These are phyloP conservation scores for Orbicella faveolata DNA, from an alignment of 64 coral and sea anemone genomes.

Conservation along the genomic window DNA sequence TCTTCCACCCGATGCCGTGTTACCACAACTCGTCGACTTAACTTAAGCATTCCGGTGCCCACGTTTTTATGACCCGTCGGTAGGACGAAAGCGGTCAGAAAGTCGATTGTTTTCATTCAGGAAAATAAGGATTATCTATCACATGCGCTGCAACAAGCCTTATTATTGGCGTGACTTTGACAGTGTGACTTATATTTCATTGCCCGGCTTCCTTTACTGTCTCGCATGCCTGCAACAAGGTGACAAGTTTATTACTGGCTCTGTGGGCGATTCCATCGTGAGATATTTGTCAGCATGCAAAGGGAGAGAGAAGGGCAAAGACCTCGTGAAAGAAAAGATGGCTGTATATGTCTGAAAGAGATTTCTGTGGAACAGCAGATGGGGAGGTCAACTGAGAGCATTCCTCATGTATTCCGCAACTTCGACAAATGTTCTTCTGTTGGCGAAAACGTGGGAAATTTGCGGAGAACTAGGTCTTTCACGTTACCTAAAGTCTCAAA, in stretches of 20 bases:
- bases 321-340: background rate
- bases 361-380: background rate
- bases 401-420: background rate
- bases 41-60: no score
- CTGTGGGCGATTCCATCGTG: background rate
- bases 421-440: slow-evolving; percentile 11
- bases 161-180: slow-evolving; percentile 6
- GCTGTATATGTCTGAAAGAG: background rate
- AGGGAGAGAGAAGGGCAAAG: background rate
- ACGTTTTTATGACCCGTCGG: no score
- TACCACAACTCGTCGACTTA: no score
- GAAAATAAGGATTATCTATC: background rate
- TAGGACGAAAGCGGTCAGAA: background rate
- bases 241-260: background rate
- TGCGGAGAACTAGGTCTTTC: background rate
- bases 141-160: background rate
- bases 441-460: background rate
- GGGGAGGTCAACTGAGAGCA: background rate
- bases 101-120: background rate
- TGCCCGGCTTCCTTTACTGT: background rate
- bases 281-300: background rate
- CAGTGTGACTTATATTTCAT: background rate
- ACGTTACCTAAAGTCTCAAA: background rate
- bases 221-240: background rate
- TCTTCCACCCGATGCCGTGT: no score